These are phyloP conservation scores for Euura lappo DNA, from an alignment of 1,140 invertebrate genomes.

Conservation along the genomic window DNA sequence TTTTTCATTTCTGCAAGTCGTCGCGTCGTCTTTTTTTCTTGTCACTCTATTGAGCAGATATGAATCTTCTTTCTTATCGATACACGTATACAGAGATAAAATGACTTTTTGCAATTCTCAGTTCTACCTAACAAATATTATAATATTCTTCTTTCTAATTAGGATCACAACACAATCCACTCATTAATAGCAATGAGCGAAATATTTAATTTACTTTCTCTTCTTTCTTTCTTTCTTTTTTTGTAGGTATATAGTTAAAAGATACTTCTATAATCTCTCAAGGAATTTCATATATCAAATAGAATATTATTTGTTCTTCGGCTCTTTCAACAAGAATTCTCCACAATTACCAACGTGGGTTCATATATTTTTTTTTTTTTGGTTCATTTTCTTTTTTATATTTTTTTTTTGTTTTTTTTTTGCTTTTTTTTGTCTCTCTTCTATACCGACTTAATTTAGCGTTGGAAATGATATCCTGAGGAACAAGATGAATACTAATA, in stretches of 20 bases:
- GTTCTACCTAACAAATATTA: neutral
- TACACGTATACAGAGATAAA: neutral
- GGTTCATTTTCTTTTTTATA: neutral
- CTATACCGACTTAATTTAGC: constrained; percentile 4
- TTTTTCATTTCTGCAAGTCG: constrained; percentile 7
- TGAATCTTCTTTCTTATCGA: neutral
- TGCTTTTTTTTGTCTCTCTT: neutral
- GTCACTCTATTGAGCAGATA: neutral
- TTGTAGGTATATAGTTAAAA: constrained; percentile 17
- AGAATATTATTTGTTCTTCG: constrained; percentile 27
- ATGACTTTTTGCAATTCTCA: neutral
- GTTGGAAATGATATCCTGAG: neutral
- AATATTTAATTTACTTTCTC: neutral
- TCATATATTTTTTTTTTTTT: constrained; percentile 14
- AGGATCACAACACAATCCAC: neutral
- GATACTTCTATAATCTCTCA: constrained; percentile 13
- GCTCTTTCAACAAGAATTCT: constrained; percentile 17
- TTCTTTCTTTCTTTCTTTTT: neutral
- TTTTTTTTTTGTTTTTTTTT: constrained; percentile 14
- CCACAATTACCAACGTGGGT: neutral
- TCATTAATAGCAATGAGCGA: neutral
- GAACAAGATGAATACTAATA: too few relatives aligned
- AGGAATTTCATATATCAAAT: too few relatives aligned
- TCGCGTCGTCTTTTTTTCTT: neutral
- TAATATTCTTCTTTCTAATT: neutral